phyloP scores from a whole-genome alignment of 1,140 invertebrate species.

The Sinonovacula constricta region DNA sequence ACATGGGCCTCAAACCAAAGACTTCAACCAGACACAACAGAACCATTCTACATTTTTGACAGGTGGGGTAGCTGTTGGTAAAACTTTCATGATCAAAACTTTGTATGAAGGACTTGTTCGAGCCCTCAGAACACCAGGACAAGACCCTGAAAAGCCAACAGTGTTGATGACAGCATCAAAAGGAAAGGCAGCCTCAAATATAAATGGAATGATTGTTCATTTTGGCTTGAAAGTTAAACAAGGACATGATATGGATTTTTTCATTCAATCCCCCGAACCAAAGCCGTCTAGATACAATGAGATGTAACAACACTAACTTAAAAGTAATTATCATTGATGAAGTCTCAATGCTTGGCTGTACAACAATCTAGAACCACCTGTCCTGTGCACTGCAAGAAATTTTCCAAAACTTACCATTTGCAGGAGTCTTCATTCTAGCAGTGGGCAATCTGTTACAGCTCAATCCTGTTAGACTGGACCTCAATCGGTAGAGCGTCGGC shows the following conservation, averaged over 20 bases:
- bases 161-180: constrained; percentile 51
- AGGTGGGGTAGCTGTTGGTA: constrained; percentile 18
- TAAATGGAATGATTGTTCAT: constrained; percentile 46
- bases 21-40: constrained; percentile 10
- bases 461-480: constrained; percentile 31
- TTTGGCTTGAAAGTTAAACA: constrained; percentile 43
- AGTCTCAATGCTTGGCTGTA: constrained; percentile 17
- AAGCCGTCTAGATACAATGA: constrained; percentile 34
- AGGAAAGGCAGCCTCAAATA: constrained; percentile 49
- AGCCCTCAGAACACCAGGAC: constrained; percentile 30
- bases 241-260: constrained; percentile 27
- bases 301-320: constrained; percentile 35
- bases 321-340: constrained; percentile 34
- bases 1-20: constrained; percentile 41
- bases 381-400: constrained; percentile 41
- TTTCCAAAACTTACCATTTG: constrained; percentile 33
- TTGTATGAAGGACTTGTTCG: constrained; percentile 42
- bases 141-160: constrained; percentile 50
- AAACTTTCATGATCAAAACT: constrained; percentile 36
- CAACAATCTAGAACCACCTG: constrained; percentile 20
- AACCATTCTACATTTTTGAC: constrained; percentile 47
- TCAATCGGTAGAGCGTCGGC: too few species aligned
- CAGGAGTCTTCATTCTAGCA: constrained; percentile 36
- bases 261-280: constrained; percentile 39
- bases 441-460: constrained; percentile 38